Base-by-base conservation (phyloP, 2,113 vertebrate genomes). In the Ammodytes marinus region DNA sequence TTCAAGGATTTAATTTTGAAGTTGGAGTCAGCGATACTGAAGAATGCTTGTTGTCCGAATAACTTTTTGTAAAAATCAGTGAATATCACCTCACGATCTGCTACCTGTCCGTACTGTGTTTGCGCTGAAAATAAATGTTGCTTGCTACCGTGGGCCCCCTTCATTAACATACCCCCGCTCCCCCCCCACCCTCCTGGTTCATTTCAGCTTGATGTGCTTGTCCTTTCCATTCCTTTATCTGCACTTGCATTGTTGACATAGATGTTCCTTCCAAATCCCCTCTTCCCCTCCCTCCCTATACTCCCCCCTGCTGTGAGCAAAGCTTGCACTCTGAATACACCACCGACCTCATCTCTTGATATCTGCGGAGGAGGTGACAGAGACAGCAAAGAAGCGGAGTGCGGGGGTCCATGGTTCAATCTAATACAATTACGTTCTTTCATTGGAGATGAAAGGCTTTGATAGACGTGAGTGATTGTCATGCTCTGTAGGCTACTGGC, bases 401-500 rank as follows among this genome's bases (percentile, higher is more conserved):
- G 50, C 43, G 50, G 73, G 27, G 50, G 63, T 57, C 59, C 57
- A 3, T 40, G 35, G 42, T 74, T 84, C 2, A 64, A 86, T 88
- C 82, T 80, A 78, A 89, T 82, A 71, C 79, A 86, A 91, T 89
- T 83, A 83, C 45, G 53, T 73, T 66, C 72, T 75, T 60, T 84
- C 72, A 53, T 50, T 75, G 79, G 47, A 86, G 90, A 74, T 79
- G 75, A 88, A 88, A 72, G 71, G 35, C 39, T 90, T 78, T 84
- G 68, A 83, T 78, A 79, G 86, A 79, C n/a, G 58, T 53, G 49
- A 75, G 77, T 66, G 69, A 85, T 80, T 72, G 75, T 54, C 60
- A 8, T 75, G 58, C 82, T 85, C 76, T 65, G 55, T 75, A 54
- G 73, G 78, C 82, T 47, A 80, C 50, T 17, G 59, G 74, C 70